Conservation (phyloP, 2,113 vertebrate genomes). For the Dissostichus mawsoni region DNA sequence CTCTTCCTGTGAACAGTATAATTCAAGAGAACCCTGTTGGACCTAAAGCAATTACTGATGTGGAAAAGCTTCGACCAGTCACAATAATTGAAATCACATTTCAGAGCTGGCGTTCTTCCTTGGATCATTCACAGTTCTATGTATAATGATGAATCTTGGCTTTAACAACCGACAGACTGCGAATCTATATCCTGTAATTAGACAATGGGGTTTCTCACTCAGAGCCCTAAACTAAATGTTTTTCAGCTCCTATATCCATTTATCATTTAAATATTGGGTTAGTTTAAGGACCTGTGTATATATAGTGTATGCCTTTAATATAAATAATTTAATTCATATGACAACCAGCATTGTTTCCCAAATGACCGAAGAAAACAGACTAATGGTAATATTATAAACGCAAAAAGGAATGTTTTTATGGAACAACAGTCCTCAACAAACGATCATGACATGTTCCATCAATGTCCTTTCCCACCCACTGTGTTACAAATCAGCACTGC, state of each 20-base stretch:
- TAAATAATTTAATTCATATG: constrained; percentile 35
- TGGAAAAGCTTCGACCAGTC: constrained; percentile 56
- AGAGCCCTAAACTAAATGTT: constrained; percentile 33
- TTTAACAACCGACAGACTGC: constrained; percentile 21
- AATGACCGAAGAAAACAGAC: constrained; percentile 10
- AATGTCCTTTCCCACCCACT: constrained; percentile 47
- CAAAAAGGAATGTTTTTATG: constrained; percentile 38
- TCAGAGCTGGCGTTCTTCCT: constrained; percentile 44
- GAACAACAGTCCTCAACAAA: constrained; percentile 45
- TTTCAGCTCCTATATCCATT: neutral
- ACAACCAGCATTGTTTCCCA: neutral
- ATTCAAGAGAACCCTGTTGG: constrained; percentile 45
- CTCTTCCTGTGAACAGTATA: constrained; percentile 44
- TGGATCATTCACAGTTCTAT: constrained; percentile 44
- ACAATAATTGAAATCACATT: constrained; percentile 65
- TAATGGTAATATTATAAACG: constrained; percentile 21
- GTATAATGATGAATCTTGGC: constrained; percentile 19
- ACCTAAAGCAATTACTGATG: constrained; percentile 72
- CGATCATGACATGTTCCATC: constrained; percentile 44
- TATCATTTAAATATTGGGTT: neutral
- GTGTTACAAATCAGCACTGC: constrained; percentile 68
- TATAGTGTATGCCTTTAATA: neutral
- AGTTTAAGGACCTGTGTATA: neutral
- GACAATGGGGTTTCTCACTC: constrained; percentile 31
- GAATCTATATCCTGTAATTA: constrained; percentile 34